Base-by-base conservation (phyloP, 35 echinoderm and acorn worm genomes). In the Amphiura filiformis region DNA sequence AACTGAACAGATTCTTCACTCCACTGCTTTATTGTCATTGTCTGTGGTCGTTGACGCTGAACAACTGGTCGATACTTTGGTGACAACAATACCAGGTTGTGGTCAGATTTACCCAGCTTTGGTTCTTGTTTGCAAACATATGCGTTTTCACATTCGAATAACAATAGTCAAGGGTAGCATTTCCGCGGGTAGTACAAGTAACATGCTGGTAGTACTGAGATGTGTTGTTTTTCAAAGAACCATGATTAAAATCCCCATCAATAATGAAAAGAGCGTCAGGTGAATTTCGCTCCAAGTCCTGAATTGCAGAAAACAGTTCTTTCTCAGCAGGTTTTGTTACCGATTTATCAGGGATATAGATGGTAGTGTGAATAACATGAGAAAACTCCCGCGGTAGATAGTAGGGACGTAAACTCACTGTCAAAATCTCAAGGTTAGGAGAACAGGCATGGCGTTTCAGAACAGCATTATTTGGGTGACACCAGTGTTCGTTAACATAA, bases 381-480 rank as follows among this genome's bases (percentile, higher is more conserved):
- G 85, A 87, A 88, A 92, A 92, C 41, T 92, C 80, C 49, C 80
- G 33, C 18, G 79, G 91, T 89, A 81, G n/a, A 89, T 84, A 84
- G 49, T 78, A 85, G 30, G 61, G 82, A 32, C 77, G 87, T n/a
- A 89, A 22, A 47, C 92, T 76, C 28, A 89, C 31, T 31, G 57
- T 84, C 1, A 81, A 37, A 75, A 93, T 87, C 82, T 90, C 79
- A 49, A 42, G 30, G 34, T 87, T 90, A 22, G 79, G 57, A 1
- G 88, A 90, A 56, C 88, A 90, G 35, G 84, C 79, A 23, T 44
- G 57, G 36, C 76, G 88, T 87, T 90, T 94, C 32, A 87, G n/a
- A n/a, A 76, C 56, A 76, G 85, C 79, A 80, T 94, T 87, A 81
- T 94, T 87, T 47, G 37, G 84, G 65, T 94, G 88, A n/a, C 61